These are phyloP conservation scores for Omphaloscelis lunosa DNA, from an alignment of 2,888 invertebrate species.

Conservation along the genomic window DNA sequence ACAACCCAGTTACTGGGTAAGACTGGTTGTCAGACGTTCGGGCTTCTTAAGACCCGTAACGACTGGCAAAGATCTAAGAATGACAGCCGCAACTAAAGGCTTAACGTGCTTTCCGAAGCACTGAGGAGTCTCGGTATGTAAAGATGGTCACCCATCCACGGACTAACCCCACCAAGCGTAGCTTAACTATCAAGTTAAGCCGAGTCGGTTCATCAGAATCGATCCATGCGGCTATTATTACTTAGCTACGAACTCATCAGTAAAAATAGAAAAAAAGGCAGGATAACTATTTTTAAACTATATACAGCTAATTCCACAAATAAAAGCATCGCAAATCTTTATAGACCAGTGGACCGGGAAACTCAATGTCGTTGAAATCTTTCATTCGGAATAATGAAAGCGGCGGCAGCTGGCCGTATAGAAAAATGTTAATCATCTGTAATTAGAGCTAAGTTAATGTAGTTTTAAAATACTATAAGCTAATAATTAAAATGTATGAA, in stretches of 20 bases:
- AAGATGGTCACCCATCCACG: background rate
- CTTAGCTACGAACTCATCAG: background rate
- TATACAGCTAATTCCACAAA: too few species aligned
- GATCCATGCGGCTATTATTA: background rate
- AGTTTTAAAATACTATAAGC: background rate
- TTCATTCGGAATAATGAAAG: background rate
- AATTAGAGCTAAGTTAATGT: background rate
- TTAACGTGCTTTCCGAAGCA: background rate
- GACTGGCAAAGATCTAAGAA: background rate
- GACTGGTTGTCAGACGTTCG: background rate
- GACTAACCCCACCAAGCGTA: background rate
- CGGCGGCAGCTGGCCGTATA: background rate
- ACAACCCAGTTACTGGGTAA: background rate
- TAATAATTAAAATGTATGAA: background rate
- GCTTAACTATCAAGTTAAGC: too few species aligned
- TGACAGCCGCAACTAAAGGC: background rate
- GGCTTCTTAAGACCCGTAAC: background rate
- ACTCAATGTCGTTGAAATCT: conserved; percentile 43
- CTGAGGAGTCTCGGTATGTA: background rate
- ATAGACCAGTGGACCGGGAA: background rate
- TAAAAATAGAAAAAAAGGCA: background rate
- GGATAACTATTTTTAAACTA: too few species aligned
- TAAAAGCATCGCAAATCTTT: too few species aligned
- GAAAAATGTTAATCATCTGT: background rate
- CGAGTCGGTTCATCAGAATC: too few species aligned